Conservation (phyloP, 2,888 invertebrate species). For the Hirtodrosophila duncani region DNA sequence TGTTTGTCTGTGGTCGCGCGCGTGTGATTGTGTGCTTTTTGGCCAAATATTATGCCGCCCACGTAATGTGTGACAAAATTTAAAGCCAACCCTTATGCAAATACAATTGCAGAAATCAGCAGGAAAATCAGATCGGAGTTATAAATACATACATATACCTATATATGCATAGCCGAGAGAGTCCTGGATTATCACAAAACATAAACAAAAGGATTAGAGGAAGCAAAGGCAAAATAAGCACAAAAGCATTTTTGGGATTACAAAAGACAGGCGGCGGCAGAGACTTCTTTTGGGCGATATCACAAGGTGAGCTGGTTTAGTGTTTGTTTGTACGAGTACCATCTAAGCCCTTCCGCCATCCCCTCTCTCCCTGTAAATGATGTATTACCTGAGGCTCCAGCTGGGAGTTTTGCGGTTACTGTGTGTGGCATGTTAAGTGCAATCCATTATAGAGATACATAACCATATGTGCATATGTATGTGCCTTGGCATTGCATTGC, state of each 20-base stretch:
- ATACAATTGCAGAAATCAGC: slow-evolving; percentile 47
- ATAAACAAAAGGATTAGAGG: slow-evolving; percentile 69
- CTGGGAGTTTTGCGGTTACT: slow-evolving; percentile 47
- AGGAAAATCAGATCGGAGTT: slow-evolving; percentile 22
- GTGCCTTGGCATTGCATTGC: slow-evolving; percentile 33
- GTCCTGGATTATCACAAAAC: slow-evolving; percentile 63
- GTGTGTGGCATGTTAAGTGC: slow-evolving; percentile 70
- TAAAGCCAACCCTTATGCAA: slow-evolving; percentile 61
- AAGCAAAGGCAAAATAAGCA: slow-evolving; percentile 11
- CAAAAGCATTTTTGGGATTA: slow-evolving; percentile 56
- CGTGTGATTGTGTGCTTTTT: slow-evolving; percentile 11
- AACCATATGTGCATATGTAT: slow-evolving; percentile 20
- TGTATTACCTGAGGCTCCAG: slow-evolving; percentile 56
- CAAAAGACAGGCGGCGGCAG: slow-evolving; percentile 22
- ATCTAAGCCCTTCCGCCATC: too few relatives aligned
- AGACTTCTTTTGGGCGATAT: slow-evolving; percentile 4
- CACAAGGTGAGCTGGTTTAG: too few relatives aligned
- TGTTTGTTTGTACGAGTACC: too few relatives aligned
- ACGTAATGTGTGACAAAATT: slow-evolving; percentile 74
- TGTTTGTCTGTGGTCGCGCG: slow-evolving; percentile 3
- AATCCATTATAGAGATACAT: slow-evolving; percentile 67
- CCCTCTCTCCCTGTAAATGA: slow-evolving; percentile 60
- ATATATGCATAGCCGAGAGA: not conserved
- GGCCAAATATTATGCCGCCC: slow-evolving; percentile 64
- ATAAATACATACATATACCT: not conserved